A percentile compares a stretch with the other conserved stretches of the same genome.
Evolutionary conservation across 2,113 vertebrate genomes (phyloP).

Genomic region (mouse (Mus musculus)): DNA sequence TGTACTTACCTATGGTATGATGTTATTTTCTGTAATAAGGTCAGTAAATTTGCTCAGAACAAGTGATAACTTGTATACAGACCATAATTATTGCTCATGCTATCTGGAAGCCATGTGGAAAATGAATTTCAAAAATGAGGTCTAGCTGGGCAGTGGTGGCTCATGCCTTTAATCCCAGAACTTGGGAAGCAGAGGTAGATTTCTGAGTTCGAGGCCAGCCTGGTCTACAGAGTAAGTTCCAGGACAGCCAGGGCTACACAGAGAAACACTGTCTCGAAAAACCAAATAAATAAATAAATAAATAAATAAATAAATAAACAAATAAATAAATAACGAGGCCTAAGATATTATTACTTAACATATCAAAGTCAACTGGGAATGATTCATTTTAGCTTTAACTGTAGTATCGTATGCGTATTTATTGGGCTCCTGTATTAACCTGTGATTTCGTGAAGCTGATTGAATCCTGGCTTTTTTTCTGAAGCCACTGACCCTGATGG

Average conservation of each 20-base stretch:
- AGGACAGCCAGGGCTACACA: too few relatives aligned
- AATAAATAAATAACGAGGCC: not conserved
- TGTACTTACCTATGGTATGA: not conserved
- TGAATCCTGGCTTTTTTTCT: constrained; percentile 11
- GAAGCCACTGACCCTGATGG: not conserved
- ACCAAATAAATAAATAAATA: too few relatives aligned
- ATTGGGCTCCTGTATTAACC: not conserved
- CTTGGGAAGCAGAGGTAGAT: too few relatives aligned
- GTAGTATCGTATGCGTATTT: not conserved
- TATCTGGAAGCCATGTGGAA: not conserved
- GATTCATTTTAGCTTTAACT: not conserved
- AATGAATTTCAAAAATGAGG: not conserved
- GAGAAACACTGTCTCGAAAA: too few relatives aligned
- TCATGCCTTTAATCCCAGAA: too few relatives aligned
- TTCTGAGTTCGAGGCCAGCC: too few relatives aligned
- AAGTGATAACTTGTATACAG: not conserved
- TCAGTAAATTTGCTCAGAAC: constrained; percentile 25
- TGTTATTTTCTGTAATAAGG: not conserved
- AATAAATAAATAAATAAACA: too few relatives aligned
- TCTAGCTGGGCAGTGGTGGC: too few relatives aligned
- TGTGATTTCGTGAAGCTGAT: not conserved
- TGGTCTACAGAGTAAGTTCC: too few relatives aligned
- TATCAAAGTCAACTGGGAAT: not conserved
- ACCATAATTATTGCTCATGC: not conserved
- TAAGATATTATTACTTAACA: not conserved